Evolutionary conservation across 2,113 vertebrate species (phyloP).

Genomic region (Pollimyrus isidori): DNA sequence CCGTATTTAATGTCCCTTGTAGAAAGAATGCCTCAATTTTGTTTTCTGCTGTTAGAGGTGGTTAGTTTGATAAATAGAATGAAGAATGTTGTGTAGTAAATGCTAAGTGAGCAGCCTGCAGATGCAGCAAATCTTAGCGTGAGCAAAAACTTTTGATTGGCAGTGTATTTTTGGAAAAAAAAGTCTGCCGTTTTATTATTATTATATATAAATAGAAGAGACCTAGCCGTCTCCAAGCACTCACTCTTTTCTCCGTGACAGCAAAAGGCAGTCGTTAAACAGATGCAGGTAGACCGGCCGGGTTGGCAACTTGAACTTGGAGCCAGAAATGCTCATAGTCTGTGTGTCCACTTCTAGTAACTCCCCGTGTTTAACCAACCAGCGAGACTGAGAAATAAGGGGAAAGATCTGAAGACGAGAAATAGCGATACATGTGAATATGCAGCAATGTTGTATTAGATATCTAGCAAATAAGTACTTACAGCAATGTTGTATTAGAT

Average conservation of each 20-base stretch:
- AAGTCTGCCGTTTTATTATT: neutral
- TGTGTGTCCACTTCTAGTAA: conserved; percentile 76
- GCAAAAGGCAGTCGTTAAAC: conserved; percentile 82
- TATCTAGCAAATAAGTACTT: neutral
- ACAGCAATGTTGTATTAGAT: neutral
- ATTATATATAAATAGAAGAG: neutral
- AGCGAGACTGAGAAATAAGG: conserved; percentile 84
- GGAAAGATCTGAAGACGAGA: conserved; percentile 70
- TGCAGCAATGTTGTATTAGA: neutral
- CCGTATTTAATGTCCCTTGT: no score
- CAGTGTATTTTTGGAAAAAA: neutral
- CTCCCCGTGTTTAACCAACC: conserved; percentile 84
- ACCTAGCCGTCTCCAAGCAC: conserved; percentile 33
- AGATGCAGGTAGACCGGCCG: conserved; percentile 78
- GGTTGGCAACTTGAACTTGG: conserved; percentile 77
- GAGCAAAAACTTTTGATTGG: no score
- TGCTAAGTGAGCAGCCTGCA: no score
- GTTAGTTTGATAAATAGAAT: no score
- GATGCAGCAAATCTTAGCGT: no score
- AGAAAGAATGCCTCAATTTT: no score
- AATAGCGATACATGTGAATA: neutral
- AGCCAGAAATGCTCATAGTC: conserved; percentile 66
- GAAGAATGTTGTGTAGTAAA: no score
- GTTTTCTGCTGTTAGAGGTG: no score
- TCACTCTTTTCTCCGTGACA: conserved; percentile 80